Base-by-base conservation (phyloP, 2,888 invertebrate genomes). In the Chymomyza amoena region DNA sequence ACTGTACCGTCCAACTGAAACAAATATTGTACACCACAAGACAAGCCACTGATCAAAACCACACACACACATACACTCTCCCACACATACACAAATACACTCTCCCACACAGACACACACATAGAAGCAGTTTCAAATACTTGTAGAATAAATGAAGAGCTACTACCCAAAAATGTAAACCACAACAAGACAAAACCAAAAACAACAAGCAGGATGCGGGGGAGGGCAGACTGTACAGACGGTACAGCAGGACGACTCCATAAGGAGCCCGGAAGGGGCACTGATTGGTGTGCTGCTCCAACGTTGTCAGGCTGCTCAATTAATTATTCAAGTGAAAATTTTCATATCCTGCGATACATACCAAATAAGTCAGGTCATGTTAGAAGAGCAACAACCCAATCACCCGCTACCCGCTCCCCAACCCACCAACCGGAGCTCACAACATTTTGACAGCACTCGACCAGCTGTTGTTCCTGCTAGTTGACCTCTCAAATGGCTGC, bases 271-370 rank as follows among this genome's bases (percentile, higher is more conserved):
- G 56, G 56, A 56, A 32, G 15, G 16, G 20, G 20, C 28, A 15
- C 28, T 25, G 20, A 32, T 57, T 16, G 20, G 57, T 57, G 57
- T 57, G 57, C 15, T 59, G 32, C 36, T 39, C 36, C 39, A 45
- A 13, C 39, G 39, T 45, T 45, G 39, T 45, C 39, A 52, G 63
- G 16, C 54, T 73, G 77, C 78, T 85, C 80, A 87, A 88, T 88
- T 88, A 88, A 88, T 88, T 88, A 88, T 88, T 88, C 87, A 84
- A 87, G 81, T 88, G 83, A 83, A 89, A 89, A 89, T 88, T 81
- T 84, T 88, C 88, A 89, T 89, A 89, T 88, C 85, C 88, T 79
- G 78, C 78, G 71, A 70, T 75, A 79, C 79, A 79, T 81, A 79
- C 84, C 74, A 86, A 88, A 81, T 78, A 86, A 81, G 84, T 83